Conservation (phyloP, 2,113 vertebrate species). For the Albula glossodonta region DNA sequence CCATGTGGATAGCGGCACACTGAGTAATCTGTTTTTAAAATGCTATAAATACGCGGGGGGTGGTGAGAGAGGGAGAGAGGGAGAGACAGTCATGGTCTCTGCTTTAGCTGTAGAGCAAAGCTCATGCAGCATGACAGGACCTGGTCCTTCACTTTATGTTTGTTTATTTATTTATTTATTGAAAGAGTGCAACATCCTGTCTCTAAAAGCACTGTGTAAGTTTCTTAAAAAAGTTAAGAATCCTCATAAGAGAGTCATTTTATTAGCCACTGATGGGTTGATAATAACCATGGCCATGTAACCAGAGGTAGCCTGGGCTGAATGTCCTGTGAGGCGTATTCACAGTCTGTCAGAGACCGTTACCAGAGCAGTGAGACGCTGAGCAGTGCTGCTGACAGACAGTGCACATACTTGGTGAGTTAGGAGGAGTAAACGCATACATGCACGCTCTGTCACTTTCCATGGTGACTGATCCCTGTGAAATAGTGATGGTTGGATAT, state of each 20-base stretch:
- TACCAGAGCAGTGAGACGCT: neutral
- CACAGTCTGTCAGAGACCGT: neutral
- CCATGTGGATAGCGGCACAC: slow-evolving; percentile 27
- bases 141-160: neutral
- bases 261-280: neutral
- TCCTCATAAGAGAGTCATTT: neutral
- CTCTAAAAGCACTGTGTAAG: too few species aligned
- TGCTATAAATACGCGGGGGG: neutral
- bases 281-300: neutral
- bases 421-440: neutral
- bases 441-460: neutral
- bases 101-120: neutral
- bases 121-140: neutral
- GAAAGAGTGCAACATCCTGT: neutral
- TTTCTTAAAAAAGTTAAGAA: neutral
- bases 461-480: too few species aligned
- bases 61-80: neutral
- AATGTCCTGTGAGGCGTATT: neutral
- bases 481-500: neutral
- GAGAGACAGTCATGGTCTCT: neutral
- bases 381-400: neutral
- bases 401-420: neutral
- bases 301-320: neutral
- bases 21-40: slow-evolving; percentile 22
- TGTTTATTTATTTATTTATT: neutral